Conservation (phyloP, 2,888 invertebrate genomes). For the Drosophila macrospina region DNA sequence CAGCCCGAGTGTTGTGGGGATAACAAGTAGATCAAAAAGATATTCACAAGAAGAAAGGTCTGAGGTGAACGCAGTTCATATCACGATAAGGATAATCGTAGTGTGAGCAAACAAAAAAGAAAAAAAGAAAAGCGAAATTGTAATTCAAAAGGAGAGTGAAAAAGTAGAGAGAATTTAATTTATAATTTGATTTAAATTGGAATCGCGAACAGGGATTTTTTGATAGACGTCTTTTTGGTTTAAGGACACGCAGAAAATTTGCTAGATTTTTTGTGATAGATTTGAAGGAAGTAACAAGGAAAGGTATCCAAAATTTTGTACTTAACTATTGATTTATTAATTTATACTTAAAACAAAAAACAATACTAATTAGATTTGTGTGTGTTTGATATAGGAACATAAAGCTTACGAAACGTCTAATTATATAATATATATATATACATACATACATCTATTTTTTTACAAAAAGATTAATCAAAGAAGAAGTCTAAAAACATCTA, state of each 20-base stretch:
- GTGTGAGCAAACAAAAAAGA: background rate
- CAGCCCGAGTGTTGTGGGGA: slow-evolving; percentile 3
- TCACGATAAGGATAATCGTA: slow-evolving; percentile 49
- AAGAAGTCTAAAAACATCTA: slow-evolving; percentile 39
- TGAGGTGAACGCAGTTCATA: slow-evolving; percentile 64
- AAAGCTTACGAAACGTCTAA: slow-evolving; percentile 50
- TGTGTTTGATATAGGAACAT: slow-evolving; percentile 37
- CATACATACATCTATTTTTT: slow-evolving; percentile 65
- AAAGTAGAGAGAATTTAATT: slow-evolving; percentile 8
- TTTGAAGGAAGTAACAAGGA: slow-evolving; percentile 27
- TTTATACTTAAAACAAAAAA: slow-evolving; percentile 37
- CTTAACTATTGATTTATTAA: slow-evolving; percentile 59
- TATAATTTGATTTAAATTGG: slow-evolving; percentile 31
- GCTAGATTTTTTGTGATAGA: slow-evolving; percentile 62
- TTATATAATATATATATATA: slow-evolving; percentile 57
- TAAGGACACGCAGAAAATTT: slow-evolving; percentile 46
- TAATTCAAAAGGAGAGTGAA: slow-evolving; percentile 24
- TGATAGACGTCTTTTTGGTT: slow-evolving; percentile 29
- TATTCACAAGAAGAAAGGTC: slow-evolving; percentile 7
- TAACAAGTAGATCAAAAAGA: slow-evolving; percentile 12
- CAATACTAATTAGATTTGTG: slow-evolving; percentile 18
- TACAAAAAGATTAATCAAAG: slow-evolving; percentile 42
- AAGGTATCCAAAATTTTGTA: slow-evolving; percentile 64
- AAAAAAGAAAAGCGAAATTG: slow-evolving; percentile 42
- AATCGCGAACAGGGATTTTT: slow-evolving; percentile 72